Evolutionary conservation across 2,888 invertebrate species (phyloP).

Genomic region (Laspeyria flexula): DNA sequence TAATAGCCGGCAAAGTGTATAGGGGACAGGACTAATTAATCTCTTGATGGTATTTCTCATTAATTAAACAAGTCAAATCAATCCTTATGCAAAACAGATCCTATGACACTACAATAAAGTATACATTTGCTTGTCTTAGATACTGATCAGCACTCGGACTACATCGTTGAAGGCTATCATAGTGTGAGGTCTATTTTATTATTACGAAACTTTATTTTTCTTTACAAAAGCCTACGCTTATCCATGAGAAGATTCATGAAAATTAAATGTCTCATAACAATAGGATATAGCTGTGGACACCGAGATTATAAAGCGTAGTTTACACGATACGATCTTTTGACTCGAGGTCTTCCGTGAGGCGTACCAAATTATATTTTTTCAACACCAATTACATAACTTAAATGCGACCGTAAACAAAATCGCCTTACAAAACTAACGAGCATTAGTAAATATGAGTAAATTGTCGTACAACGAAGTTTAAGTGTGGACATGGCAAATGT

Average conservation of each 20-base stretch:
- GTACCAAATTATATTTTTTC: conserved; percentile 73
- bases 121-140: conserved; percentile 29
- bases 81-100: conserved; percentile 31
- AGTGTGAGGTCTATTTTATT: conserved; percentile 72
- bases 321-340: conserved; percentile 75
- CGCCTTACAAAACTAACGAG: conserved; percentile 54
- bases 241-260: conserved; percentile 67
- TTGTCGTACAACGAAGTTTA: conserved; percentile 45
- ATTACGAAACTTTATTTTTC: conserved; percentile 56
- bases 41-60: conserved; percentile 72
- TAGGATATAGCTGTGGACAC: conserved; percentile 65
- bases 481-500: conserved; percentile 49
- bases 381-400: conserved; percentile 69
- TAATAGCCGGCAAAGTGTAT: conserved; percentile 76
- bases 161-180: conserved; percentile 62
- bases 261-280: conserved; percentile 75
- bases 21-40: conserved; percentile 81
- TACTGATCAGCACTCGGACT: conserved; percentile 35
- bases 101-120: conserved; percentile 24
- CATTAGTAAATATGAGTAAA: conserved; percentile 51
- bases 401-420: conserved; percentile 71
- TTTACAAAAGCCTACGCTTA: conserved; percentile 48
- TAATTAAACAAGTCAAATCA: conserved; percentile 63
- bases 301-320: conserved; percentile 74
- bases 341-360: conserved; percentile 70